Base-by-base conservation (phyloP, 2,888 invertebrate species). In the Acleris laterana region DNA sequence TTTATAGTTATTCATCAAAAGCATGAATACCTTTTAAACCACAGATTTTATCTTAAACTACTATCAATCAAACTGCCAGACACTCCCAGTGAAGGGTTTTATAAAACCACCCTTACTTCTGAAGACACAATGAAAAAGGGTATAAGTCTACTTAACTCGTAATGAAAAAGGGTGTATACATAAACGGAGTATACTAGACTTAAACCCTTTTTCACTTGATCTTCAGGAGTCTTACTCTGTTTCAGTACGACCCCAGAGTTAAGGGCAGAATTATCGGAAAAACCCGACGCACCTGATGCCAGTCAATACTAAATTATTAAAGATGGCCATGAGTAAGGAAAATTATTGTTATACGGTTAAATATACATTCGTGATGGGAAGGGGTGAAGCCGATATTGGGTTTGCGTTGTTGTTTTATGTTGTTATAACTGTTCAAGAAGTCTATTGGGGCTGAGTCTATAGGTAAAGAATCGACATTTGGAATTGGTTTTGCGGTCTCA, bases 31-130 rank as follows among this genome's bases (percentile, higher is more conserved):
- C 60, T 55, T 32, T 56, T 50, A n/a, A 25, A 17, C 65, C 60
- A 13, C 28, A 50, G 50, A 50, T 65, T 56, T 60, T 55, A 61
- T 65, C 65, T 67, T 66, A 69, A 71, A 70, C 69, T 77, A 81
- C 69, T 77, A 81, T 82, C 83, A 77, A 86, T 86, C 86, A 83
- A 87, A 85, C 87, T 77, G 68, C 56, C 70, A 71, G 76, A 74
- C 77, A 72, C 74, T 75, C 70, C 71, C 78, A 80, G 83, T 78
- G 80, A 80, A 81, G 76, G 79, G 78, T 76, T 77, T 72, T 64
- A 76, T 44, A 79, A 79, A 79, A 75, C 76, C 73, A 72, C 74
- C 72, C 73, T 61, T 61, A 72, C 70, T 25, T 25, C 25, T 25
- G 6, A 25, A 25, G 6, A 25, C 6, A 6, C 1, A 25, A 6